Evolutionary conservation across 2,888 invertebrate species (phyloP).

Genomic region (Cabera pusaria): DNA sequence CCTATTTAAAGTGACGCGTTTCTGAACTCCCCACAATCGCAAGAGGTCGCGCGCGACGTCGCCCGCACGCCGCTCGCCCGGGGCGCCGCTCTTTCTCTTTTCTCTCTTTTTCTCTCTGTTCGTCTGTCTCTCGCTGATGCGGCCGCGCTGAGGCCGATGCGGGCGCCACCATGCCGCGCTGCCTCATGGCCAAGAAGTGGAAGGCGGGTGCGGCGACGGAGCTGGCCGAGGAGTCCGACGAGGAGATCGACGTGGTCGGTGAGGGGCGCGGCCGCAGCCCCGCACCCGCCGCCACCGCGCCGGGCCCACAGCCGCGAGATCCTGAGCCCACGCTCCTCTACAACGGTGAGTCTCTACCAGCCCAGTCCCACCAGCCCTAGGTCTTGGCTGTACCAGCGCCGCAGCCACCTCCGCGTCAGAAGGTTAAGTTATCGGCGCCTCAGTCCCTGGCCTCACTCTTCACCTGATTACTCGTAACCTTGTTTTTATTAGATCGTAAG

Average conservation of each 20-base stretch:
- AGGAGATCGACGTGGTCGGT: constrained; percentile 95
- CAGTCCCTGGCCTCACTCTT: constrained; percentile 3
- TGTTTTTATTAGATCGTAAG: constrained; percentile 22
- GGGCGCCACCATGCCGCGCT: constrained; percentile 93
- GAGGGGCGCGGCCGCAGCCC: constrained; percentile 86
- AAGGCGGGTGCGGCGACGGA: constrained; percentile 86
- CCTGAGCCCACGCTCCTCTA: constrained; percentile 89
- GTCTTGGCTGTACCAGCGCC: constrained; percentile 49
- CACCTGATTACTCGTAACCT: constrained; percentile 9
- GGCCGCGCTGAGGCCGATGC: constrained; percentile 81
- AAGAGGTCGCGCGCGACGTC: constrained; percentile 81
- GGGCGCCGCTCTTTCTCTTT: constrained; percentile 81
- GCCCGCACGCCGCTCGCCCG: constrained; percentile 76
- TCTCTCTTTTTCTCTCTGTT: constrained; percentile 80
- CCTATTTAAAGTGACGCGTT: constrained; percentile 76
- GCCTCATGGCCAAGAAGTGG: constrained; percentile 98
- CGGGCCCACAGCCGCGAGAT: constrained; percentile 88
- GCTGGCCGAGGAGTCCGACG: constrained; percentile 86
- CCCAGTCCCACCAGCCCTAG: constrained; percentile 18
- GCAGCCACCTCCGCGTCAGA: constrained; percentile 6
- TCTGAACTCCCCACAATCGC: constrained; percentile 79
- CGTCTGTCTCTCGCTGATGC: constrained; percentile 80
- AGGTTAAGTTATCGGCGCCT: constrained; percentile 4
- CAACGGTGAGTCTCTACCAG: constrained; percentile 84
- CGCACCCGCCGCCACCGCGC: constrained; percentile 83